phyloP scores from a whole-genome alignment of 2,888 invertebrate genomes.

The Ormyrus rosae region DNA sequence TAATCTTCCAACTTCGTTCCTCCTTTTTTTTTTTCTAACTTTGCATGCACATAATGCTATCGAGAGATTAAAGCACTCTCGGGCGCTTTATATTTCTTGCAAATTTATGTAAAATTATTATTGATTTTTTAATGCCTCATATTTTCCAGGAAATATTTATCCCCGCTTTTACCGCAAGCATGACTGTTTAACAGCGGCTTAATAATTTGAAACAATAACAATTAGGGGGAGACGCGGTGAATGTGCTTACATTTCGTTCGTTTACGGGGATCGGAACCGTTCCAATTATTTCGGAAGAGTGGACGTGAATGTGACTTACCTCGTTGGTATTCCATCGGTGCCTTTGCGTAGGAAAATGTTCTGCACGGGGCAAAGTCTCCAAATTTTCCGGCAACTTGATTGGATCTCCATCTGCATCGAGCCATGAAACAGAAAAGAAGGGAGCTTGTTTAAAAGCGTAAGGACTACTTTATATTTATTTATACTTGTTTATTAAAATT shows the following conservation, averaged over 20 bases:
- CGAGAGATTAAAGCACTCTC: conserved; percentile 28
- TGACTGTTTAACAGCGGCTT: neutral
- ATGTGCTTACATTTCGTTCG: neutral
- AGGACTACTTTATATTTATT: too few species aligned
- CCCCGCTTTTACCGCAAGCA: neutral
- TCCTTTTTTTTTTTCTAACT: neutral
- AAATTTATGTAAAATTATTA: conserved; percentile 38
- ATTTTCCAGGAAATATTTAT: neutral
- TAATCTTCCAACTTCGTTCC: neutral
- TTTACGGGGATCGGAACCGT: neutral
- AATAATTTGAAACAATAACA: neutral
- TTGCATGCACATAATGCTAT: conserved; percentile 38
- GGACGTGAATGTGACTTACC: conserved; percentile 79
- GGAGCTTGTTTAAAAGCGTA: too few species aligned
- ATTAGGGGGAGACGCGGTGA: neutral
- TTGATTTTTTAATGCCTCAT: neutral
- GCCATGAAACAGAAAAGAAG: conserved; percentile 52
- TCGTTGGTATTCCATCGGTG: conserved; percentile 99
- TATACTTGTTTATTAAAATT: neutral
- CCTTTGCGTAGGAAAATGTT: conserved; percentile 95
- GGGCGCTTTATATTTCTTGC: conserved; percentile 10
- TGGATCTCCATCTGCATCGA: conserved; percentile 88
- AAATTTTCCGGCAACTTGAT: conserved; percentile 96
- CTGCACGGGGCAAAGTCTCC: conserved; percentile 94
- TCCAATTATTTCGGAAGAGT: conserved; percentile 26